These are phyloP conservation scores for Irena cyanogastra DNA, from an alignment of 2,113 vertebrate genomes.

Conservation along the genomic window DNA sequence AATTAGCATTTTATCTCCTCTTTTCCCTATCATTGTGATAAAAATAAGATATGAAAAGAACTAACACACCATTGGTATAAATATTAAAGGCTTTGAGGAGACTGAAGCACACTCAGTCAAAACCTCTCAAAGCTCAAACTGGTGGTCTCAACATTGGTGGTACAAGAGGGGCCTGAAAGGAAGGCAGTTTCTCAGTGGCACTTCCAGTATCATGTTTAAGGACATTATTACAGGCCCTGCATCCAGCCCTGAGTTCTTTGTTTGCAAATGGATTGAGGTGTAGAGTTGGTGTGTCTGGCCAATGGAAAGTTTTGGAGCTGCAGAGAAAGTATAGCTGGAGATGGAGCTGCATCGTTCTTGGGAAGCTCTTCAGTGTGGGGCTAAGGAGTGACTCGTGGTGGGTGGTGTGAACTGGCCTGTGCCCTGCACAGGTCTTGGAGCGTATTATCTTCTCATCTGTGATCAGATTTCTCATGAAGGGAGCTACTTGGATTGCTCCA, in stretches of 20 bases:
- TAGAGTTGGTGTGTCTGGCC: background rate
- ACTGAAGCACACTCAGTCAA: background rate
- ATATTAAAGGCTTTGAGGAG: background rate
- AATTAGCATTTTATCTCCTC: background rate
- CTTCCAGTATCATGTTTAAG: background rate
- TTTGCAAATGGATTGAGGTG: background rate
- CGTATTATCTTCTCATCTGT: background rate
- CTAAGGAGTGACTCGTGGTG: background rate
- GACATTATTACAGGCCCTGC: background rate
- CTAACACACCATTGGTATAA: background rate
- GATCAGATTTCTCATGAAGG: background rate
- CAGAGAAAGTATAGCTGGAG: background rate
- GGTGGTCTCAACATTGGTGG: background rate
- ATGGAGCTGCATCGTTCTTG: rapidly evolving
- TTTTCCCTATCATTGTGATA: background rate
- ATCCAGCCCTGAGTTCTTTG: background rate
- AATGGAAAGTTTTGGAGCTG: background rate
- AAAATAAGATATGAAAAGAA: background rate
- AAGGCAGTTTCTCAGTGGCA: background rate
- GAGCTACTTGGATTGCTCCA: background rate
- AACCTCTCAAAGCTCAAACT: background rate
- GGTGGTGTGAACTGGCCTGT: background rate
- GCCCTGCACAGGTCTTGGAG: background rate
- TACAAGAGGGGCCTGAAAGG: background rate
- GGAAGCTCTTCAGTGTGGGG: background rate